phyloP scores from a whole-genome alignment of 2,888 invertebrate species.

The Drosophila ezoana region DNA sequence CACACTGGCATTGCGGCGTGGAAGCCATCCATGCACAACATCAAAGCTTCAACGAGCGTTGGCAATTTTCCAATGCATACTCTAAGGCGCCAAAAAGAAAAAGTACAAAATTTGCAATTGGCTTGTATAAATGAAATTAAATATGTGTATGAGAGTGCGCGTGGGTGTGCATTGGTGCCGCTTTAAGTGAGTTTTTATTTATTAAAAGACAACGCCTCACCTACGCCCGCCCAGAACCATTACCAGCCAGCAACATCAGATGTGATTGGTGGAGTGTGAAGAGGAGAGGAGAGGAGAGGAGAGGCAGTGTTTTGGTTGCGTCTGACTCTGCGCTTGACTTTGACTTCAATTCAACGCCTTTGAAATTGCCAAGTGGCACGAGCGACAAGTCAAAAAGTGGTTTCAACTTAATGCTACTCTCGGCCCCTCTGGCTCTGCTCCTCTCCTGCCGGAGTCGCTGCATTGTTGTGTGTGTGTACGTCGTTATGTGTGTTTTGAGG shows the following conservation, averaged over 20 bases:
- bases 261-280: slow-evolving; percentile 1
- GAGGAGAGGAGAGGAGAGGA: not conserved
- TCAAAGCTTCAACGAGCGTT: slow-evolving; percentile 59
- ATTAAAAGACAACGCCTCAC: slow-evolving; percentile 45
- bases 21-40: slow-evolving; percentile 75
- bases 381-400: slow-evolving; percentile 33
- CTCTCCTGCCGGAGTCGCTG: not conserved
- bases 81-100: slow-evolving; percentile 40
- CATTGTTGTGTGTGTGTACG: slow-evolving; percentile 12
- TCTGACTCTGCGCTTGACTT: slow-evolving; percentile 60
- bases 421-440: not conserved
- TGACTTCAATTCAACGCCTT: slow-evolving; percentile 69
- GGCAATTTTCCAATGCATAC: slow-evolving; percentile 62
- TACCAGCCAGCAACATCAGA: slow-evolving; percentile 3
- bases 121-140: slow-evolving; percentile 70
- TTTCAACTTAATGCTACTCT: slow-evolving; percentile 2
- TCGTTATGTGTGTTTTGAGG: slow-evolving; percentile 14
- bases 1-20: slow-evolving; percentile 11
- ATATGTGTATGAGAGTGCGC: slow-evolving; percentile 18
- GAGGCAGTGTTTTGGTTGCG: not conserved
- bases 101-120: slow-evolving; percentile 60
- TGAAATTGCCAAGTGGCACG: slow-evolving; percentile 55
- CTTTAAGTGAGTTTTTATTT: slow-evolving; percentile 53
- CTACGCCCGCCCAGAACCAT: not conserved
- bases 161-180: slow-evolving; percentile 20